Evolutionary conservation across 2,888 invertebrate species (phyloP), one percentile per base, ranked within the genome.

Genomic region (Ferrisia virgata): DNA sequence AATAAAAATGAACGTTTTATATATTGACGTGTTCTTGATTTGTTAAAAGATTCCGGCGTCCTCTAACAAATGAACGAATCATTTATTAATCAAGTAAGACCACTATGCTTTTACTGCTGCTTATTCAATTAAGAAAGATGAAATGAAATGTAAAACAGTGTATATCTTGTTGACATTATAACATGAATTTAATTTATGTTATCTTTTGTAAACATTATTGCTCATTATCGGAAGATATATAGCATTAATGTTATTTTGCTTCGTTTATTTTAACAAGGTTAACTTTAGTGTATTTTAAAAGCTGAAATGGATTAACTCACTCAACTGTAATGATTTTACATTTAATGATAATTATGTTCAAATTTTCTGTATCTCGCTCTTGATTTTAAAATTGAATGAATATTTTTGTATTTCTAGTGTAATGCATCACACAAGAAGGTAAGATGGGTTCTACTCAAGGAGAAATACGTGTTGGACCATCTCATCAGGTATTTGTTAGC

Each of bases 391-490:
- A 25, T 43, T 40, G 28, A 5, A 13, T 43, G 28, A 31, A 25
- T 79, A 43, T 43, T 79, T 25, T 79, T 43, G 13, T 25, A n/a
- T 58, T 76, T 76, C 9, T 36, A 76, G 72, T 76, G 36, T 76
- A 36, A 76, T 76, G 72, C 18, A 76, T 76, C 36, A 36, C 72
- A n/a, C 36, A 13, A 81, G 33, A 81, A 53, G 84, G 82, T 85
- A 86, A 81, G 69, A 89, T 89, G 91, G 92, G 93, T 89, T 92
- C 92, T 89, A 92, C 93, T 90, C 93, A 93, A 90, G 93, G 93
- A 90, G 93, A 93, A 91, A 93, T 93, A 90, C 92, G 93, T 92
- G 92, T 93, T 91, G 93, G 93, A 91, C 92, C 93, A 89, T 92
- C 92, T 89, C 93, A 92, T 91, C 93, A 93, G 92, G 93, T 93